Evolutionary conservation across 2,888 invertebrate genomes (phyloP), one percentile per base, ranked within the genome.

Genomic region (Drosophila putrida): DNA sequence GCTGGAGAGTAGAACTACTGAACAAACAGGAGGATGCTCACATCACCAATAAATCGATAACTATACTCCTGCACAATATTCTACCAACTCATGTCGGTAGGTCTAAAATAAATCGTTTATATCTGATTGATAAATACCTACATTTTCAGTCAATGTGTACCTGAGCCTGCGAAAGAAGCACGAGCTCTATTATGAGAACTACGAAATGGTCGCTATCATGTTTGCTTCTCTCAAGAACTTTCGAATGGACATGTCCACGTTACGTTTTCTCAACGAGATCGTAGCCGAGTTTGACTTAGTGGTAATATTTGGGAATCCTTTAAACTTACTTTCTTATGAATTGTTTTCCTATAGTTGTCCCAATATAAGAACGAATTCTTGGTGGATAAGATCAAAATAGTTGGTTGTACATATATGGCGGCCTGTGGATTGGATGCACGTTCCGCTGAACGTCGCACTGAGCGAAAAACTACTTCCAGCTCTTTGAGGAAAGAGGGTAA

Each of bases 351-450:
- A 0, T 91, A 97, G 59, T 93, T 97, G 11, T 94, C 95, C 25
- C 92, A 93, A 2, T 94, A 94, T 36, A 89, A 74, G 4, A 89
- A 93, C 0, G 93, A 95, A 54, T 93, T 94, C 54, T 94, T 95
- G 85, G 96, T 99, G 4, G 99, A 99, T 91, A 99, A 99, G 93
- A 99, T 99, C 28, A 99, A 99, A 93, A 96, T 98, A 58, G 98
- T 98, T 25, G 98, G 98, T 61, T 97, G 97, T 94, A 98, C 98
- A 0, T 99, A 98, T 90, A 98, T 99, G 98, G 98, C 98, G 0
- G 98, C 98, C 0, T 97, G 97, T 89, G 99, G 99, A 0, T 93
- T 99, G 50, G 96, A 96, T 81, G 95, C 96, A 0, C 95, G 94
- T 93, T 6, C 10, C 33, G 0, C 31, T 0, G 10, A 25, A 4